phyloP scores from a whole-genome alignment of 2,888 invertebrate species.

The Strigamia maritima region DNA sequence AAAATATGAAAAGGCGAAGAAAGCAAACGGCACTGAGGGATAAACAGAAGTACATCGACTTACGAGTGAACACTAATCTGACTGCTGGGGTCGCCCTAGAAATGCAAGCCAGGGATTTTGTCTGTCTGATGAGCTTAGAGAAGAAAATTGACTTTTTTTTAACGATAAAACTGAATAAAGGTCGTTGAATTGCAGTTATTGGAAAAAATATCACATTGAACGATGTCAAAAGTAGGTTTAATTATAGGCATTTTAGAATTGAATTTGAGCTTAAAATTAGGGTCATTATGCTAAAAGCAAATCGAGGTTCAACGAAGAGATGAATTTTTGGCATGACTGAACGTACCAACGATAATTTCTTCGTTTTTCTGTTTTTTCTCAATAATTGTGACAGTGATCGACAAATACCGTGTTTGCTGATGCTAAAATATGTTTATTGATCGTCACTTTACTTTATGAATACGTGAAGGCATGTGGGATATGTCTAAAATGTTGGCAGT shows the following conservation, averaged over 20 bases:
- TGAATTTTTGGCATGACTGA: background rate
- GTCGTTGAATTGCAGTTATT: background rate
- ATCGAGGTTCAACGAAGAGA: background rate
- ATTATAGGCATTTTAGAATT: background rate
- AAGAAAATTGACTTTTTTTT: background rate
- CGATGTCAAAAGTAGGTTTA: background rate
- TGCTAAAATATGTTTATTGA: background rate
- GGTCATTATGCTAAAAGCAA: background rate
- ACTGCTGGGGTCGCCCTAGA: background rate
- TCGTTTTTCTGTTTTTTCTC: background rate
- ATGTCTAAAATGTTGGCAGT: background rate
- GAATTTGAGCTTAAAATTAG: background rate
- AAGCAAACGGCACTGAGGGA: conserved; percentile 7
- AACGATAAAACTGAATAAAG: background rate
- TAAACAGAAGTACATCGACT: conserved; percentile 18
- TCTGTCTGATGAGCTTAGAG: background rate
- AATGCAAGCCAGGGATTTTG: conserved; percentile 22
- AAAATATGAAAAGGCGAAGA: background rate
- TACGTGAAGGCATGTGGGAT: background rate
- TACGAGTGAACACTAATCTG: conserved; percentile 9
- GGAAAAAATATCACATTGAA: background rate
- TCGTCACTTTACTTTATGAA: background rate
- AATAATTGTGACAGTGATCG: background rate
- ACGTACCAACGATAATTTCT: background rate
- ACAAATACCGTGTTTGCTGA: background rate